phyloP scores from a whole-genome alignment of 2,113 vertebrate species.

The Oryzias woworae region DNA sequence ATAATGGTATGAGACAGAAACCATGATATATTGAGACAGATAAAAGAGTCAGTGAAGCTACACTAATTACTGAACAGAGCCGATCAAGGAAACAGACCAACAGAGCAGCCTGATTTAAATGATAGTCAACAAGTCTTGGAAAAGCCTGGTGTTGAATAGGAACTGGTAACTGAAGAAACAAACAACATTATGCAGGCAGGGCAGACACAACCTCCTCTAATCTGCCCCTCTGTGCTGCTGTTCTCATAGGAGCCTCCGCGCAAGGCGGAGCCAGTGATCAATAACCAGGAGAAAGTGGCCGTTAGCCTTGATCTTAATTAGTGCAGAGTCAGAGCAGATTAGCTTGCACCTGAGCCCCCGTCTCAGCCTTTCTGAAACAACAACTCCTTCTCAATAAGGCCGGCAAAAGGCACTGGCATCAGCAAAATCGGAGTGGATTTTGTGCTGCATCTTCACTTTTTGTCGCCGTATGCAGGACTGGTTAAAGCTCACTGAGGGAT shows the following conservation, averaged over 20 bases:
- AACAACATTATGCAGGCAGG: slow-evolving; percentile 37
- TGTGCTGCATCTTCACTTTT: no score
- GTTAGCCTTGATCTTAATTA: slow-evolving; percentile 69
- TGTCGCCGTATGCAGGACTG: no score
- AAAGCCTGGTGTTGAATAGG: slow-evolving; percentile 28
- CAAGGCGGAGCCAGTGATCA: slow-evolving; percentile 44
- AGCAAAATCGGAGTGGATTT: slow-evolving; percentile 12
- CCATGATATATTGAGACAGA: not conserved
- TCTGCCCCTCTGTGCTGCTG: slow-evolving; percentile 22
- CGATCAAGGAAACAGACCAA: slow-evolving; percentile 12
- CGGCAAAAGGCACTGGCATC: slow-evolving; percentile 25
- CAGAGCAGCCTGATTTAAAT: slow-evolving; percentile 13
- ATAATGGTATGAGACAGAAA: slow-evolving; percentile 1
- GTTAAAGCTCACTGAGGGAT: not conserved
- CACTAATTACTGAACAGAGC: slow-evolving; percentile 21
- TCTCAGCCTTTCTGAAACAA: slow-evolving; percentile 52
- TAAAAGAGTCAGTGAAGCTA: not conserved
- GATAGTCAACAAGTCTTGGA: slow-evolving; percentile 35
- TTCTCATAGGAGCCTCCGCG: slow-evolving; percentile 22
- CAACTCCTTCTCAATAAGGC: slow-evolving; percentile 41
- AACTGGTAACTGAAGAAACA: slow-evolving; percentile 51
- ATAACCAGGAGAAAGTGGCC: slow-evolving; percentile 59
- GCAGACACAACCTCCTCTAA: slow-evolving; percentile 13
- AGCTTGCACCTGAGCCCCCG: slow-evolving; percentile 61
- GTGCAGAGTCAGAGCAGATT: slow-evolving; percentile 65